These are phyloP conservation scores for Lepisosteus osseus DNA, from an alignment of 2,113 vertebrate genomes.

Conservation along the genomic window DNA sequence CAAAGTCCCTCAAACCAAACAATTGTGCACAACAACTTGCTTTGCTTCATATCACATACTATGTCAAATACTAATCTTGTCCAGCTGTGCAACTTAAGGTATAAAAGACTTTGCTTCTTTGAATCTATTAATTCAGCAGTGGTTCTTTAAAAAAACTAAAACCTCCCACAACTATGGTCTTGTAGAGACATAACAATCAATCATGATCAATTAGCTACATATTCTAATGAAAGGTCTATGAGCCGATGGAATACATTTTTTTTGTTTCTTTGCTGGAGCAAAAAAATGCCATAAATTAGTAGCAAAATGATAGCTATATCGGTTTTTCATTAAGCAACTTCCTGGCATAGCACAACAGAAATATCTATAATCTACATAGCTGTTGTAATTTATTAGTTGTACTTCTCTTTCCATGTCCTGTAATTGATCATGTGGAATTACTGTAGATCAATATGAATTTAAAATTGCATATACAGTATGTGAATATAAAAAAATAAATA, in stretches of 20 bases:
- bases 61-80: neutral
- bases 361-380: neutral
- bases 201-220: neutral
- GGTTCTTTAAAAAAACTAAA: neutral
- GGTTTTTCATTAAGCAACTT: neutral
- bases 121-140: constrained; percentile 3
- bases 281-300: neutral
- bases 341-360: neutral
- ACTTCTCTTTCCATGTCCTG: neutral
- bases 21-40: neutral
- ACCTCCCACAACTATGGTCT: neutral
- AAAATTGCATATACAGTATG: neutral
- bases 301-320: neutral
- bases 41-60: neutral
- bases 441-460: neutral
- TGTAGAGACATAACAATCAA: constrained; percentile 3
- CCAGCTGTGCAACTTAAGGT: neutral
- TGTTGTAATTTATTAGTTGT: neutral
- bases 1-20: neutral
- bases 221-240: neutral
- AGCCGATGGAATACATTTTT: neutral
- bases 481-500: neutral
- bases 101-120: neutral
- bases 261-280: too few species aligned
- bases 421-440: neutral